These are phyloP conservation scores for Amiota communis DNA, from an alignment of 2,888 invertebrate genomes.

Conservation along the genomic window DNA sequence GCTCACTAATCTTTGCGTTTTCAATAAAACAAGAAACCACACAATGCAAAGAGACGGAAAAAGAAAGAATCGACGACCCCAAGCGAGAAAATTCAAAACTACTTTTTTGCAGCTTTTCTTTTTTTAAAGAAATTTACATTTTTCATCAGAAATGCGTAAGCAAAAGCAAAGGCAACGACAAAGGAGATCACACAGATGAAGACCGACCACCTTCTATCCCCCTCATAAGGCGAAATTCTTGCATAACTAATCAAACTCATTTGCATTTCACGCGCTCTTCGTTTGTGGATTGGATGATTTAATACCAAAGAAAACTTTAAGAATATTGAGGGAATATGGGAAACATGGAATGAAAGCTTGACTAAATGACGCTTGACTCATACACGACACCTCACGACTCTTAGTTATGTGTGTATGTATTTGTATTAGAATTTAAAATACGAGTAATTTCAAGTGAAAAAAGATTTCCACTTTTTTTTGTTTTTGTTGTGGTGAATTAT, in stretches of 20 bases:
- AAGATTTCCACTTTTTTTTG: not conserved
- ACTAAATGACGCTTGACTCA: constrained; percentile 54
- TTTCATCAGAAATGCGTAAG: not conserved
- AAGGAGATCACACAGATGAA: not conserved
- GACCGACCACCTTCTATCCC: no score
- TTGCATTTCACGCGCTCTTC: constrained; percentile 47
- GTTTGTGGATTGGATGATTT: constrained; percentile 8
- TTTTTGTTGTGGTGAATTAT: not conserved
- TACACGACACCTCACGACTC: not conserved
- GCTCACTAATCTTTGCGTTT: constrained; percentile 22
- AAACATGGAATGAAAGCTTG: constrained; percentile 45
- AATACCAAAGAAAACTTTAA: no score
- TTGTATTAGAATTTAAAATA: constrained; percentile 49
- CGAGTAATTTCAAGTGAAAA: constrained; percentile 27
- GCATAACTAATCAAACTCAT: constrained; percentile 44
- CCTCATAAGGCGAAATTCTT: not conserved
- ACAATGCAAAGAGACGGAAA: constrained; percentile 1
- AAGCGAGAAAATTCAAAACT: constrained; percentile 55
- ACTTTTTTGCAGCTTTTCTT: constrained; percentile 43
- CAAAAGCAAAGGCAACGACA: not conserved
- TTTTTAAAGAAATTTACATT: constrained; percentile 51
- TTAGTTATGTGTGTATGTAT: constrained; percentile 36
- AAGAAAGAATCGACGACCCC: not conserved
- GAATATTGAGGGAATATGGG: no score
- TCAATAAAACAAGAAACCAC: constrained; percentile 33